phyloP scores from a whole-genome alignment of 2,797 vertebrate species.

The Pipistrellus pygmaeus region DNA sequence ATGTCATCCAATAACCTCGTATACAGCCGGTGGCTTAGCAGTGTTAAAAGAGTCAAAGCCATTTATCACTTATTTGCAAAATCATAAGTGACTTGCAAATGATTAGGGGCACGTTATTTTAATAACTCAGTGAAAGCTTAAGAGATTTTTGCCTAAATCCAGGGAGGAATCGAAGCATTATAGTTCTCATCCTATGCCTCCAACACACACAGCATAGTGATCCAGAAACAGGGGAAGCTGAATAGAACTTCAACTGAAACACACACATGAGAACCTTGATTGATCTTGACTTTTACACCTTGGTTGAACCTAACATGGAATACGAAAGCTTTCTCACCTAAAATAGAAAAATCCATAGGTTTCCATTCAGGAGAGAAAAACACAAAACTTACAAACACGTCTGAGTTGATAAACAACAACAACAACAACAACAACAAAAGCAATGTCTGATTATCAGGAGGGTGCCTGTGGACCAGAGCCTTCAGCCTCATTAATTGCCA shows the following conservation, averaged over 20 bases:
- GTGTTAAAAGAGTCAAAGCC: neutral
- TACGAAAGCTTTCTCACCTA: neutral
- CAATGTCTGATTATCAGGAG: neutral
- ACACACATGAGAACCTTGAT: neutral
- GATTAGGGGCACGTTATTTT: neutral
- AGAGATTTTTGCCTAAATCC: conserved; percentile 3
- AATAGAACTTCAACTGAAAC: neutral
- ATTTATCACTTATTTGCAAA: conserved; percentile 23
- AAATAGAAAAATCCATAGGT: neutral
- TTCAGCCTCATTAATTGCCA: neutral
- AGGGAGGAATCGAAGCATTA: neutral
- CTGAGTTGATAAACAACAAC: neutral
- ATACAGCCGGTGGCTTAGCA: neutral
- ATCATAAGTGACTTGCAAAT: conserved; percentile 24
- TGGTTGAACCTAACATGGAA: neutral
- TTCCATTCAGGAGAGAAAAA: neutral
- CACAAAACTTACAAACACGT: neutral
- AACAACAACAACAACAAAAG: too few species aligned
- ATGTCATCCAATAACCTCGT: neutral
- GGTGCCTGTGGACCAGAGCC: neutral
- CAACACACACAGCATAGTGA: neutral
- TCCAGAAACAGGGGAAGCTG: neutral
- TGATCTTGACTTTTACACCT: neutral
- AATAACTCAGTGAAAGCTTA: neutral
- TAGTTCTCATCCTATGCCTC: neutral